phyloP scores from a whole-genome alignment of 2,113 vertebrate genomes.

The Indri indri region DNA sequence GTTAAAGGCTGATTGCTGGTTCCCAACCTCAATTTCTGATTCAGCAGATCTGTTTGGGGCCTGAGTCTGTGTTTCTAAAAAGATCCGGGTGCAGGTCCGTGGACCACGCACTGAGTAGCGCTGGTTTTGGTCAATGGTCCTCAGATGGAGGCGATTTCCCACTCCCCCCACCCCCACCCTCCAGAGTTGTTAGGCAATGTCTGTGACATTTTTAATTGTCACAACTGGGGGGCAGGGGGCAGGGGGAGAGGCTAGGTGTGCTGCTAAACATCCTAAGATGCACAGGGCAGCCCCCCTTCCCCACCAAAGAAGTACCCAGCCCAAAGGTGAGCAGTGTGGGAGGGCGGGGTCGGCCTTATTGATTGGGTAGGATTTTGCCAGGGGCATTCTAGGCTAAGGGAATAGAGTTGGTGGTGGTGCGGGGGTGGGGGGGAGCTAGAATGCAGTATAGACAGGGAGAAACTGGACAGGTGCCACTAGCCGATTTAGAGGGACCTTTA shows the following conservation, averaged over 20 bases:
- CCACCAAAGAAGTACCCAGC: neutral
- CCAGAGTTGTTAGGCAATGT: neutral
- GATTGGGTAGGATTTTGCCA: neutral
- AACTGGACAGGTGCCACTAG: neutral
- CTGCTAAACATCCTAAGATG: neutral
- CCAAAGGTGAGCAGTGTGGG: neutral
- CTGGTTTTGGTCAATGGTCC: neutral
- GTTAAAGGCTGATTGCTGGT: neutral
- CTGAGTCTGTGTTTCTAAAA: neutral
- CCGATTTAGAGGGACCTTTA: neutral
- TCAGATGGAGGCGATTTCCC: neutral
- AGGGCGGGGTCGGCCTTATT: neutral
- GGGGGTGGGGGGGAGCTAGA: neutral
- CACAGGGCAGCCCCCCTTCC: neutral
- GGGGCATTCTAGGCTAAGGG: neutral
- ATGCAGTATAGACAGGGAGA: neutral
- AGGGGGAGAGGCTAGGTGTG: neutral
- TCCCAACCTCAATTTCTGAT: neutral
- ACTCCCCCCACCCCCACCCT: accelerated
- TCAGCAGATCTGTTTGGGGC: neutral
- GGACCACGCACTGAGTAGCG: no score
- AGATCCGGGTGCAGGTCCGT: neutral
- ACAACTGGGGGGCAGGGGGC: neutral
- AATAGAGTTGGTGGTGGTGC: accelerated
- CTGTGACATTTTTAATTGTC: neutral